A percentile compares a stretch with the other conserved stretches of the same genome.
phyloP scores from a whole-genome alignment of 2,888 invertebrate species.

The Dynastes tityus region DNA sequence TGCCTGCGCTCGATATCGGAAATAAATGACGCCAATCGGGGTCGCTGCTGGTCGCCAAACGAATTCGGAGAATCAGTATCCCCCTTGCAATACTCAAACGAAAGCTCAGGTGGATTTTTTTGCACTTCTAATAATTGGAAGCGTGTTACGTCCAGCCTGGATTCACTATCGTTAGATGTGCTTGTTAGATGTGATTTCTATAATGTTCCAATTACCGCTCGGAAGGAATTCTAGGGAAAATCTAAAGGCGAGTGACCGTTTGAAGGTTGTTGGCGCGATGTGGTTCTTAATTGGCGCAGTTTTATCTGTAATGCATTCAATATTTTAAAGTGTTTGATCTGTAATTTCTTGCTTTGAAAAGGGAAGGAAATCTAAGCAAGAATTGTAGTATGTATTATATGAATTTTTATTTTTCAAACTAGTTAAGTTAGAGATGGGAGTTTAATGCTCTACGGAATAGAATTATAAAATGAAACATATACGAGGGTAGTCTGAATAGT shows the following conservation, averaged over 20 bases:
- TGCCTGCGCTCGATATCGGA: slow-evolving; percentile 18
- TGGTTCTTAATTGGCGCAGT: no score
- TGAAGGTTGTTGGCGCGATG: no score
- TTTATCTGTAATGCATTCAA: slow-evolving; percentile 10
- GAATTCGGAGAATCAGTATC: neutral
- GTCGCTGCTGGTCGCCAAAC: neutral
- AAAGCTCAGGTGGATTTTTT: neutral
- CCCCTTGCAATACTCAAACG: neutral
- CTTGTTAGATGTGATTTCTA: neutral
- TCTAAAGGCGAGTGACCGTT: neutral
- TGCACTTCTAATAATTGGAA: neutral
- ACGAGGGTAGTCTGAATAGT: no score
- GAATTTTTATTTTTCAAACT: no score
- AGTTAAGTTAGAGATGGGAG: no score
- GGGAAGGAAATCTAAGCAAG: no score
- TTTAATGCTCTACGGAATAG: no score
- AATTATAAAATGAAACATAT: no score
- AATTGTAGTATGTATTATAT: no score
- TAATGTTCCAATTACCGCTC: neutral
- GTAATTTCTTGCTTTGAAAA: no score
- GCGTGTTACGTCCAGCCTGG: neutral
- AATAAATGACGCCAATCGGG: slow-evolving; percentile 31
- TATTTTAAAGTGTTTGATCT: no score
- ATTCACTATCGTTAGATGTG: neutral
- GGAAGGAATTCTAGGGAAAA: neutral